These are phyloP conservation scores for Teleiodes luculella DNA, from an alignment of 2,888 invertebrate genomes.

Conservation along the genomic window DNA sequence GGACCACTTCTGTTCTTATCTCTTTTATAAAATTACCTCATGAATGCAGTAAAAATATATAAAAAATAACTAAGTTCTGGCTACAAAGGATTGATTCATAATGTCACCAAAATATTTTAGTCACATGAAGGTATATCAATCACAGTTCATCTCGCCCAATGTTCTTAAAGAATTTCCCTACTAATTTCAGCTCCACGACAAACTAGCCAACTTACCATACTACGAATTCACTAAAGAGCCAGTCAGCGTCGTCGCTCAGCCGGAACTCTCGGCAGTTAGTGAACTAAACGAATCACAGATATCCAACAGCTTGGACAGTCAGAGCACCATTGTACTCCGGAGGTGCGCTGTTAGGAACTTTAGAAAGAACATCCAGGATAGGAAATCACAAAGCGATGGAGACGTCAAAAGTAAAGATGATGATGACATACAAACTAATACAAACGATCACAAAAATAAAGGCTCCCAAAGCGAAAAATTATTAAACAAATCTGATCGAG, in stretches of 20 bases:
- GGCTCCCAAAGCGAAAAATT: slow-evolving; percentile 33
- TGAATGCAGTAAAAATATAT: too few relatives aligned
- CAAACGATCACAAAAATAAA: slow-evolving; percentile 17
- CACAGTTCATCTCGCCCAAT: too few relatives aligned
- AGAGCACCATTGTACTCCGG: slow-evolving; percentile 32
- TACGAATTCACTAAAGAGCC: slow-evolving; percentile 43
- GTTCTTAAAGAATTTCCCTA: not conserved
- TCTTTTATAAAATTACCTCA: too few relatives aligned
- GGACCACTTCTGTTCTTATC: too few relatives aligned
- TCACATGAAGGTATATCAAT: too few relatives aligned
- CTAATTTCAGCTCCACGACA: slow-evolving; percentile 56
- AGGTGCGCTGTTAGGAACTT: slow-evolving; percentile 33
- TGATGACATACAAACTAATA: not conserved
- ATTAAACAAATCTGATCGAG: slow-evolving; percentile 19
- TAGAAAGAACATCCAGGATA: slow-evolving; percentile 11
- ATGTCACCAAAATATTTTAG: too few relatives aligned
- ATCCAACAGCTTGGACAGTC: slow-evolving; percentile 26
- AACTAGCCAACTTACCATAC: slow-evolving; percentile 44
- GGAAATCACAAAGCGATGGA: slow-evolving; percentile 10
- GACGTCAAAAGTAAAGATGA: not conserved
- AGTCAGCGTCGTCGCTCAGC: slow-evolving; percentile 40
- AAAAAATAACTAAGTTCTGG: too few relatives aligned
- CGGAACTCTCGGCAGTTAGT: slow-evolving; percentile 49
- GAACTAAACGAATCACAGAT: slow-evolving; percentile 47
- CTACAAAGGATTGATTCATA: too few relatives aligned